A percentile compares a stretch with the other conserved stretches of the same genome.
These are phyloP conservation scores for Amblyraja radiata DNA, from an alignment of 2,797 vertebrate species.

Conservation along the genomic window DNA sequence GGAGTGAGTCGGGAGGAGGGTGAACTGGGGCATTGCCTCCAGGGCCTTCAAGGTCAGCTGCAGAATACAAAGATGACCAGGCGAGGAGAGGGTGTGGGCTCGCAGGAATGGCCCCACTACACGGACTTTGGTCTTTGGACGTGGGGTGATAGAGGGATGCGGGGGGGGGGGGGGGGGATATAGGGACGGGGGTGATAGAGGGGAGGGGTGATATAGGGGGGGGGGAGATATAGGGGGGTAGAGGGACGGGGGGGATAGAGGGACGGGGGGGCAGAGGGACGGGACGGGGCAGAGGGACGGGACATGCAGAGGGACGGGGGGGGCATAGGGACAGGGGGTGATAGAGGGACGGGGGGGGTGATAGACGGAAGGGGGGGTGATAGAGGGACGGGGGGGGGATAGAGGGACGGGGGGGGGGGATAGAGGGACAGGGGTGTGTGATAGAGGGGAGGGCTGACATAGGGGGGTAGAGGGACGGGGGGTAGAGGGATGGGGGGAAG, in stretches of 20 bases:
- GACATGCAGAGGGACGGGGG: constrained; percentile 8
- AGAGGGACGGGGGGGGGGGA: not conserved
- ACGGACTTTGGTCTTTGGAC: no score
- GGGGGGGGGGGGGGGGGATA: no score
- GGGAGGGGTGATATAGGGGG: no score
- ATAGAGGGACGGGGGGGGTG: not conserved
- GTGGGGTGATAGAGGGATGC: no score
- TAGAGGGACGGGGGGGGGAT: not conserved
- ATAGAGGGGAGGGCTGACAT: not conserved
- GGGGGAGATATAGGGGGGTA: not conserved
- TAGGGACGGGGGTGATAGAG: no score
- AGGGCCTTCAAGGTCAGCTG: no score
- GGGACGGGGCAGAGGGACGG: not conserved
- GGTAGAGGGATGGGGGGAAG: no score
- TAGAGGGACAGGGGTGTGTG: constrained; percentile 27
- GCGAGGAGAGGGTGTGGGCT: no score
- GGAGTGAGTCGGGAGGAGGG: no score
- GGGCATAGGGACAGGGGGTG: not conserved
- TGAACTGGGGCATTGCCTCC: no score
- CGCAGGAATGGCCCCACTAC: no score
- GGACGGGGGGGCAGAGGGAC: constrained; percentile 28
- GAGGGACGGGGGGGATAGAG: constrained; percentile 43
- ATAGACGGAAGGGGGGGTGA: constrained; percentile 36
- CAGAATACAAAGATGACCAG: no score
- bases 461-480: not conserved